Evolutionary conservation across 2,113 vertebrate genomes (phyloP).

Genomic region (Ophthalmotilapia sp.): DNA sequence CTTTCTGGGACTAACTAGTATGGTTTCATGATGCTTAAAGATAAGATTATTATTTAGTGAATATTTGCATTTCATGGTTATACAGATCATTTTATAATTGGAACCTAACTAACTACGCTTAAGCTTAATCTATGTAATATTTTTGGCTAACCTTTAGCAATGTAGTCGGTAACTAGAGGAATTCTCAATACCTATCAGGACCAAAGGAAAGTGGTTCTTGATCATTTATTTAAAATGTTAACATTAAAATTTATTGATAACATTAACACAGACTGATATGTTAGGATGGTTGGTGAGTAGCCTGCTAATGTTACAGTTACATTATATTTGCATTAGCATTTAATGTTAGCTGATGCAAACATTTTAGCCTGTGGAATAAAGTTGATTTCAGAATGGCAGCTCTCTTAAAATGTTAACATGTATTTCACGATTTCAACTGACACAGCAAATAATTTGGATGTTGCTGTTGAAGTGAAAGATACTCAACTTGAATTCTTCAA

Average conservation of each 20-base stretch:
- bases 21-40: neutral
- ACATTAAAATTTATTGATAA: neutral
- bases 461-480: neutral
- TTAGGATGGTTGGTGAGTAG: neutral
- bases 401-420: neutral
- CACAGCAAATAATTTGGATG: neutral
- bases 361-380: neutral
- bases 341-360: neutral
- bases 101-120: neutral
- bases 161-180: neutral
- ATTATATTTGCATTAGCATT: neutral
- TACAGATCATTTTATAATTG: neutral
- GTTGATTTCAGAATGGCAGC: neutral
- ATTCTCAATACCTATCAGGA: neutral
- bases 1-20: neutral
- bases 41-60: neutral
- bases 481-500: neutral
- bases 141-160: neutral
- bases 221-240: neutral
- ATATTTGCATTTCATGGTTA: neutral
- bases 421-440: neutral
- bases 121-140: neutral
- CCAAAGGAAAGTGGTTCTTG: neutral
- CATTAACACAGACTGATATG: neutral
- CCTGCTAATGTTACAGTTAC: neutral